Conservation (phyloP, 2,113 vertebrate species). For the Lamprotornis superbus region DNA sequence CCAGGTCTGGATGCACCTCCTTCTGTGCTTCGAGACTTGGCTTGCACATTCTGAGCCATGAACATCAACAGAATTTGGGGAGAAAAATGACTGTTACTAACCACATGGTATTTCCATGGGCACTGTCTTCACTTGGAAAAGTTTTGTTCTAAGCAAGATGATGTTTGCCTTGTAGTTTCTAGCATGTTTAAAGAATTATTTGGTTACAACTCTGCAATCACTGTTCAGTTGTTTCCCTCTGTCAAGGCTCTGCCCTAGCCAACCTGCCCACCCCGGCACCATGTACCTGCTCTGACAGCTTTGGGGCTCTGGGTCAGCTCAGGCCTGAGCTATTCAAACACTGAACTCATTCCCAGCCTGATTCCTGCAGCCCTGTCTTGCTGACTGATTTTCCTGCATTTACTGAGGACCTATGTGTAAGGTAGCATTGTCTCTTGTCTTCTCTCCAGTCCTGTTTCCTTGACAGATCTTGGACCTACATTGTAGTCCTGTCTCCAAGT, state of each 20-base stretch:
- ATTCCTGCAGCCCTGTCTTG: background rate
- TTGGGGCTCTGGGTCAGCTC: background rate
- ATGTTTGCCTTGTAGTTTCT: background rate
- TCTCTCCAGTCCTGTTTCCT: background rate
- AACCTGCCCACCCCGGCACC: background rate
- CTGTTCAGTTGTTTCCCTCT: background rate
- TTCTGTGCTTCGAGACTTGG: background rate
- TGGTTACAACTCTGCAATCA: background rate
- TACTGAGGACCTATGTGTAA: background rate
- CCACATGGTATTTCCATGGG: background rate
- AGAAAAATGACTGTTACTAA: background rate
- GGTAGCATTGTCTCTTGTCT: background rate
- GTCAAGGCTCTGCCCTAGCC: background rate
- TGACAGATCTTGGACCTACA: background rate
- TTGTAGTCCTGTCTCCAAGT: background rate
- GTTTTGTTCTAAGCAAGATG: background rate
- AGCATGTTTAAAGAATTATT: background rate
- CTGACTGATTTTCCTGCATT: background rate
- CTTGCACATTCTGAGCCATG: background rate
- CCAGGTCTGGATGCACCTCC: background rate
- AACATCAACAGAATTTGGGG: background rate
- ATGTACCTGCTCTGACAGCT: background rate
- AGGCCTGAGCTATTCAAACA: background rate
- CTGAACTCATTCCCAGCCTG: background rate
- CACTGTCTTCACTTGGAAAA: rapidly evolving